Evolutionary conservation across 1,140 invertebrate genomes (phyloP), one percentile per base, ranked within the genome.

Genomic region (Pissodes strobi): DNA sequence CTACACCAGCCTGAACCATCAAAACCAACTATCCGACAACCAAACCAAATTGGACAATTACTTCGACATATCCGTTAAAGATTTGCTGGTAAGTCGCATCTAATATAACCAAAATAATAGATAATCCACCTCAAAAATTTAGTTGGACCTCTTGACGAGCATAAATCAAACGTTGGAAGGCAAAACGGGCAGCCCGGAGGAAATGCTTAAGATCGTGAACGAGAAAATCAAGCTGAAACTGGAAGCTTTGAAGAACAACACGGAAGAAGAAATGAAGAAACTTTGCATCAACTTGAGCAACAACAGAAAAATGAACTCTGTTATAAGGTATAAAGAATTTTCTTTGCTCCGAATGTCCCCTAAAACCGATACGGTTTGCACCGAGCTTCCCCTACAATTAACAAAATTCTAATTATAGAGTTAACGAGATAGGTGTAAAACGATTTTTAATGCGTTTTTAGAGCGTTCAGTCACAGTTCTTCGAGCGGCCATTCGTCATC

Each of bases 131-230:
- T n/a, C n/a, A n/a, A n/a, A n/a, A n/a, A n/a, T n/a, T n/a, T n/a
- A 63, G 60, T 19, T 81, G 12, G 80, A 81, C 52, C 67, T 82
- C 18, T 76, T 81, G 48, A 74, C 72, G 30, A 78, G 77, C 9
- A 70, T 82, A n/a, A 79, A 79, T 66, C 79, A 77, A 19, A 76
- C 80, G 9, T 77, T 81, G 64, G 79, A 82, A 25, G 77, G 77
- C 4, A 76, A 77, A 23, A 76, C 63, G 18, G 63, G 62, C 15
- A 69, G 74, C 22, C 75, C 80, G 2, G 79, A 81, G 51, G 78
- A 82, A 41, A 76, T 82, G 23, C 68, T 82, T 2, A 74, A 74
- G 15, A 74, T 73, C 23, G 76, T 82, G 4, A 79, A 80, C 41
- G 74, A 76, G 3, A 79, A 77, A 6, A 77, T 82, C n/a, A 59